Evolutionary conservation across 2,888 invertebrate species (phyloP), one percentile per base, ranked within the genome.

Genomic region (Ptychoptera albimana): DNA sequence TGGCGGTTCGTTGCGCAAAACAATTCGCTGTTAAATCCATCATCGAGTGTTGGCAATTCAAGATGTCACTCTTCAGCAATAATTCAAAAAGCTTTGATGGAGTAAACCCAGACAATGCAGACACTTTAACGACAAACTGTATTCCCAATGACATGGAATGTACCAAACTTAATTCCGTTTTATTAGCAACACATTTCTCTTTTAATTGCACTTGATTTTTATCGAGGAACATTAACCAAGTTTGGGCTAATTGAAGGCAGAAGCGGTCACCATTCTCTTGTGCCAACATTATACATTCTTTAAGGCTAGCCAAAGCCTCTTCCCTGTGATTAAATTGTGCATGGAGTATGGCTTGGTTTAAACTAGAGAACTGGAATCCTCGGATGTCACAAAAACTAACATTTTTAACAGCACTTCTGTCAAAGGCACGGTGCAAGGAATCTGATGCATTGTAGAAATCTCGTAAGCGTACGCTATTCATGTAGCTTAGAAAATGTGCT

Each of bases 301-400:
- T 78, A n/a, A 93, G 71, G 12, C 86, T 81, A 46, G 79, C 76
- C 57, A 83, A 64, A 0, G 88, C 87, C 59, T 87, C 79, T 40
- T 77, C 72, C 49, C 84, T 86, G 53, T 55, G 68, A 52, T 60
- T 59, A 63, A 92, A 92, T 53, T 84, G 79, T 39, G 84, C 82
- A 61, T 92, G 88, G 55, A 92, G 71, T 15, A 88, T 82, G 0
- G 91, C 89, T 50, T 93, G 70, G 61, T 91, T 92, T n/a, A 93
- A 70, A 13, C 89, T 86, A 7, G 92, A 89, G 60, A 85, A 93
- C 57, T 92, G 73, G 56, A 83, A 84, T 37, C 79, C 80, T 44
- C 44, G 43, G 50, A 66, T 65, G 43, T 69, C 68, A 37, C 66
- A 68, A 54, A 66, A 67, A 50, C 72, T 72, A 39, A 72, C 70